A percentile compares a stretch with the other conserved stretches of the same genome.
These are phyloP conservation scores for Simalia tracyae DNA, from an alignment of 2,797 vertebrate species.

Conservation along the genomic window DNA sequence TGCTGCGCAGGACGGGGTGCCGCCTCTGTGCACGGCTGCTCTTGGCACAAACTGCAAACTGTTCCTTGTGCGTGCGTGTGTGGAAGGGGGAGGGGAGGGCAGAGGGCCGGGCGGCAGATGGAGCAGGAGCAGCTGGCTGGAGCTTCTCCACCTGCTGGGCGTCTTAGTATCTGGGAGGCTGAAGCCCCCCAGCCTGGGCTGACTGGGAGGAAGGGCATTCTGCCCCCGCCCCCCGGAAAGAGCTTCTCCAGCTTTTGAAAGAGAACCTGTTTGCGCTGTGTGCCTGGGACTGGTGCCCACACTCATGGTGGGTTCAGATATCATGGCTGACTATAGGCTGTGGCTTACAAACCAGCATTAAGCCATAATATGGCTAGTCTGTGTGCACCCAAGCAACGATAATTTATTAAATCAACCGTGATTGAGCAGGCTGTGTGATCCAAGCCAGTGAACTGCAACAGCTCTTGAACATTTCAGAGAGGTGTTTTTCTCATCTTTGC, in stretches of 20 bases:
- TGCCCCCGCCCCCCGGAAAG: neutral
- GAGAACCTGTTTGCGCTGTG: neutral
- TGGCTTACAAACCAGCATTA: neutral
- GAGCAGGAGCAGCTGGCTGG: neutral
- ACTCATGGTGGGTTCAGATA: neutral
- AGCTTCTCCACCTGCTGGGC: neutral
- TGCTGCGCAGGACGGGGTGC: neutral
- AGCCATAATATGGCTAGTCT: neutral
- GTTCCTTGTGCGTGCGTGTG: neutral
- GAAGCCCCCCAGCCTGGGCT: too few relatives aligned
- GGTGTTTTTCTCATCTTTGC: neutral
- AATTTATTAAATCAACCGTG: neutral
- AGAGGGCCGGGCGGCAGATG: neutral
- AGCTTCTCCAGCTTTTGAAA: neutral
- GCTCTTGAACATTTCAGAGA: neutral
- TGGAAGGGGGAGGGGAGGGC: too few relatives aligned
- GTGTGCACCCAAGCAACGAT: neutral
- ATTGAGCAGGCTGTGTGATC: neutral
- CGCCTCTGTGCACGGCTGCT: neutral
- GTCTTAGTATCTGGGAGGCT: neutral
- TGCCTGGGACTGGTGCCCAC: neutral
- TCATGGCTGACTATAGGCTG: neutral
- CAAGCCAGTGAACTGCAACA: neutral
- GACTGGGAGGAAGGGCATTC: neutral
- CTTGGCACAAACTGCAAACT: neutral